A percentile compares a stretch with the other conserved stretches of the same genome.
These are phyloP conservation scores for Nineta flava DNA, from an alignment of 2,888 invertebrate genomes.

Conservation along the genomic window DNA sequence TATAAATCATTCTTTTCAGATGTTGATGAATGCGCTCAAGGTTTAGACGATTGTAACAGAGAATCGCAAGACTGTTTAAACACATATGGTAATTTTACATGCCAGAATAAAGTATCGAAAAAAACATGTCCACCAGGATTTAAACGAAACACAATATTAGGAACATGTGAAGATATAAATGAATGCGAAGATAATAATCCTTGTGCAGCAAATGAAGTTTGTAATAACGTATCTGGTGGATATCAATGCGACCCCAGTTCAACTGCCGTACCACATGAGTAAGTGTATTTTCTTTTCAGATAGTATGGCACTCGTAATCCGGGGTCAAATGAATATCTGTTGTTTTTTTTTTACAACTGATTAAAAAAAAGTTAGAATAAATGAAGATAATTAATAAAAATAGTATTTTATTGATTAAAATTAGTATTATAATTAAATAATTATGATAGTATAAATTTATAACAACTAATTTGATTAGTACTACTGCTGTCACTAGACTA, in stretches of 20 bases:
- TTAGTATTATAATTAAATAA: too few species aligned
- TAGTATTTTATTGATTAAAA: too few species aligned
- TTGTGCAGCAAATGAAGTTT: constrained; percentile 40
- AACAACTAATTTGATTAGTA: too few species aligned
- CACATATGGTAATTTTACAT: constrained; percentile 51
- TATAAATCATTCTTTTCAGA: constrained; percentile 30
- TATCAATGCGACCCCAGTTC: constrained; percentile 41
- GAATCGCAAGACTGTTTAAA: constrained; percentile 54
- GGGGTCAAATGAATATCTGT: too few species aligned
- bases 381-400: too few species aligned
- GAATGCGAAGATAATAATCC: constrained; percentile 50
- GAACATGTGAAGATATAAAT: constrained; percentile 55
- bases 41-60: constrained; percentile 45
- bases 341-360: too few species aligned
- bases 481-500: too few species aligned
- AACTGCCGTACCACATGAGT: constrained; percentile 14
- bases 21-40: constrained; percentile 55
- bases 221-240: constrained; percentile 50
- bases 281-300: neutral
- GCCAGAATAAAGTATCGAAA: constrained; percentile 46
- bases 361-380: too few species aligned
- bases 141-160: constrained; percentile 35
- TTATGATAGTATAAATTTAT: too few species aligned
- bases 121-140: constrained; percentile 45
- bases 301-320: too few species aligned